Conservation (phyloP, 2,113 vertebrate genomes). For the Stigmatopora argus region DNA sequence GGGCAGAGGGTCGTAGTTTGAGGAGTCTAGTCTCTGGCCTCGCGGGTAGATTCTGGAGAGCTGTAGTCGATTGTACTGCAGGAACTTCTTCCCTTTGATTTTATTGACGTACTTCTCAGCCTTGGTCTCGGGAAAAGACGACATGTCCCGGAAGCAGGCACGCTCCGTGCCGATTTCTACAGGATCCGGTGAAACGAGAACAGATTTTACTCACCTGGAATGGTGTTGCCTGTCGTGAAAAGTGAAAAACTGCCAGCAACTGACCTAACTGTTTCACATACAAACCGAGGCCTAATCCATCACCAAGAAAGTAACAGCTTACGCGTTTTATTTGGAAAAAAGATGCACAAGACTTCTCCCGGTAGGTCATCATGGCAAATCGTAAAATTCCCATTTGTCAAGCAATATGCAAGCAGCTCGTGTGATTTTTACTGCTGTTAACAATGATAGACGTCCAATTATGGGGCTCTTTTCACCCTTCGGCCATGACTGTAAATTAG, state of each 20-base stretch:
- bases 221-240: background rate
- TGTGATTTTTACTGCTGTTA: too few species aligned
- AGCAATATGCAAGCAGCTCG: too few species aligned
- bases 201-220: background rate
- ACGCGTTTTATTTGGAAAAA: too few species aligned
- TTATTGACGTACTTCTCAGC: conserved; percentile 96
- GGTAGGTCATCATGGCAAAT: too few species aligned
- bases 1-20: conserved; percentile 95
- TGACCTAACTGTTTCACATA: background rate
- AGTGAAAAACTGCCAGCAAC: background rate
- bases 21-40: conserved; percentile 94
- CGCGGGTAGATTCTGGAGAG: conserved; percentile 96
- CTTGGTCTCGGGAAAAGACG: conserved; percentile 97
- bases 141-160: conserved; percentile 96
- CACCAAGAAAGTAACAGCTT: too few species aligned
- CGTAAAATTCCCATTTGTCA: too few species aligned
- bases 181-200: conserved; percentile 10
- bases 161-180: conserved; percentile 92
- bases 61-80: conserved; percentile 97
- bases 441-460: too few species aligned
- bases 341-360: too few species aligned
- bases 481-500: too few species aligned
- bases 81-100: conserved; percentile 93
- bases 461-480: too few species aligned
- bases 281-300: too few species aligned